These are phyloP conservation scores for Acanthiza pusilla DNA, from an alignment of 2,797 vertebrate species.

Conservation along the genomic window DNA sequence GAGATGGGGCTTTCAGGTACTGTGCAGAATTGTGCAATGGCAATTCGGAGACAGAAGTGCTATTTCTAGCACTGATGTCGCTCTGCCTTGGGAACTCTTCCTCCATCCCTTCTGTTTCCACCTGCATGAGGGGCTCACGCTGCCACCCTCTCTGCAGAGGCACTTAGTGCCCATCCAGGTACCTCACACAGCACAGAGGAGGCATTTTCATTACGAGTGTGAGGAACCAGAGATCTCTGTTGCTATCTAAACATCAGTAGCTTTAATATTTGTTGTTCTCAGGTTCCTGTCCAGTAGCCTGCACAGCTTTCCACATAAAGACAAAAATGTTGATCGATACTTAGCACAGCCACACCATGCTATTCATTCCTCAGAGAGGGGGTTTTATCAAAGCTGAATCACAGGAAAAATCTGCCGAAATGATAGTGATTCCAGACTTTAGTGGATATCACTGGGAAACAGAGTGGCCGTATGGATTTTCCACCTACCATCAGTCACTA, in stretches of 20 bases:
- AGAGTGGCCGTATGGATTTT: not conserved
- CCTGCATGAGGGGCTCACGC: not conserved
- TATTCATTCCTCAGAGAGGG: not conserved
- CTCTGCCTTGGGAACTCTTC: not conserved
- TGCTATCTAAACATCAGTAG: not conserved
- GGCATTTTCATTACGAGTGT: accelerated
- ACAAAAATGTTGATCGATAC: not conserved
- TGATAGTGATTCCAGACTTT: not conserved
- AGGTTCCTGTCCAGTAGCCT: not conserved
- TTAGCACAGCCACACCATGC: not conserved
- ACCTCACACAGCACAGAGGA: not conserved
- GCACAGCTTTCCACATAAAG: not conserved
- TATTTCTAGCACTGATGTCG: not conserved
- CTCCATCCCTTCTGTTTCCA: not conserved
- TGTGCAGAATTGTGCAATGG: not conserved
- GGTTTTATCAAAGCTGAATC: not conserved
- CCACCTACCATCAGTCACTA: not conserved
- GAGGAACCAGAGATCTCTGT: not conserved
- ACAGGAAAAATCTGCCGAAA: not conserved
- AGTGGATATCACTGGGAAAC: not conserved
- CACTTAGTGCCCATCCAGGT: not conserved
- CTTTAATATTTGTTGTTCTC: not conserved
- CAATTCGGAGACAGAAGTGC: not conserved
- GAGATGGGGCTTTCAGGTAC: not conserved
- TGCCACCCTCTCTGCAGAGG: not conserved